Percentiles rank a stretch among this genome's conserved stretches.
These are phyloP conservation scores for Cylloceria caligata DNA, from an alignment of 2,888 invertebrate species.

Conservation along the genomic window DNA sequence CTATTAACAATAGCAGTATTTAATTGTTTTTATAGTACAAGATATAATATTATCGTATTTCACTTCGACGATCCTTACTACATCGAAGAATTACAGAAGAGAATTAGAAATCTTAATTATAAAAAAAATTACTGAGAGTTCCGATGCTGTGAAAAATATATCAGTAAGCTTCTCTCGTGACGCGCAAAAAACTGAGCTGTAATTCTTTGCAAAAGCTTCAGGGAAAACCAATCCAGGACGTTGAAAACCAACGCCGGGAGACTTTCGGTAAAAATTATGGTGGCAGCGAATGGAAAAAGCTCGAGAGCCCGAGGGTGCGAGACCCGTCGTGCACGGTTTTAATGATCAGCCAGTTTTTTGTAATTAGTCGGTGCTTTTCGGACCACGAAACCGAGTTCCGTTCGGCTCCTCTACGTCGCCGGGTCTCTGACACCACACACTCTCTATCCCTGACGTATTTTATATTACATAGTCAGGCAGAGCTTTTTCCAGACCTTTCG, in stretches of 20 bases:
- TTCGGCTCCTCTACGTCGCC: conserved; percentile 12
- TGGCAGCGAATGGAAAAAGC: conserved; percentile 40
- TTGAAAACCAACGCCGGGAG: conserved; percentile 24
- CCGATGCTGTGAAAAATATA: neutral
- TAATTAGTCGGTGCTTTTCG: conserved; percentile 60
- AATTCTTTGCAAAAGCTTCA: conserved; percentile 10
- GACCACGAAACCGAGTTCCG: conserved; percentile 3
- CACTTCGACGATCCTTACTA: neutral
- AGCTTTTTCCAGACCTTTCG: conserved; percentile 2
- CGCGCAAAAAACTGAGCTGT: neutral
- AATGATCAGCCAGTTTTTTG: conserved; percentile 70
- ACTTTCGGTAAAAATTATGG: conserved; percentile 50
- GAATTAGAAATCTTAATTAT: neutral
- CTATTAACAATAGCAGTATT: too few species aligned
- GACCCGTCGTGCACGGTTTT: conserved; percentile 62
- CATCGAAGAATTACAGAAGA: neutral
- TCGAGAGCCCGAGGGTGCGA: conserved; percentile 24
- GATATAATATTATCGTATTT: too few species aligned
- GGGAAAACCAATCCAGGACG: conserved; percentile 24
- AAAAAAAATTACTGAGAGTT: neutral
- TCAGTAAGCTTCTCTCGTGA: neutral
- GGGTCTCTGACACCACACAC: conserved; percentile 8
- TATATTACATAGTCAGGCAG: conserved; percentile 8
- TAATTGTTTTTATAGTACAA: too few species aligned
- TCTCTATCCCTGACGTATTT: neutral